A percentile compares a stretch with the other conserved stretches of the same genome.
These are phyloP conservation scores for Troglohyphantes excavatus DNA, from an alignment of 2,888 invertebrate species.

Conservation along the genomic window DNA sequence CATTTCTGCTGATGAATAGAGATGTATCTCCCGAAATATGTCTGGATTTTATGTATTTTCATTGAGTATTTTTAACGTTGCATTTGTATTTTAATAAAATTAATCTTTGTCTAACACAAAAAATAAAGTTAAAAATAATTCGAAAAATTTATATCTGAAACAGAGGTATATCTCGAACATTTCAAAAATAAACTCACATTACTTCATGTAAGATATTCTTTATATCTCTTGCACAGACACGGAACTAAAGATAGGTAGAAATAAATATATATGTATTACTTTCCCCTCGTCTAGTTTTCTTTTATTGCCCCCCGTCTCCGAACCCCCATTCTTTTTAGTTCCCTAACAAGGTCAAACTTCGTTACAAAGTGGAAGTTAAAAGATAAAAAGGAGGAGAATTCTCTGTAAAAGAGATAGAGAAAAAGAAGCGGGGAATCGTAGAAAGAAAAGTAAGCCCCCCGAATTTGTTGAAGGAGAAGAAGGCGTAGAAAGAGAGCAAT, in stretches of 20 bases:
- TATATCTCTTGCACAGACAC: background rate
- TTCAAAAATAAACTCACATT: no score
- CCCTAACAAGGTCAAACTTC: conserved; percentile 71
- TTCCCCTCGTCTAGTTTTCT: conserved; percentile 7
- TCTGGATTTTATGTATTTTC: no score
- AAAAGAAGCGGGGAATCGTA: conserved; percentile 30
- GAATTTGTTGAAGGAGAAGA: conserved; percentile 69
- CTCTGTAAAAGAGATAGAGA: background rate
- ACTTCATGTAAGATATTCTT: no score
- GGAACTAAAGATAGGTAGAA: background rate
- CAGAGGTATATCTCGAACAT: no score
- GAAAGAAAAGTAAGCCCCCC: conserved; percentile 34
- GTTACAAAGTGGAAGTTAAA: conserved; percentile 57
- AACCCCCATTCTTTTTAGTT: conserved; percentile 27
- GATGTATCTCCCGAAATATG: no score
- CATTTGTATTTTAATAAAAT: no score
- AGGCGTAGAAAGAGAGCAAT: conserved; percentile 55
- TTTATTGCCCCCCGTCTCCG: conserved; percentile 48
- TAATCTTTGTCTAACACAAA: no score
- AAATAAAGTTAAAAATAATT: no score
- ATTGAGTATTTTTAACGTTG: no score
- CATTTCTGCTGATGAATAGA: no score
- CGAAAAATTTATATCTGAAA: no score
- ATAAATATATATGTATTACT: background rate
- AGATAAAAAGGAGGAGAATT: conserved; percentile 29